Percentiles rank a stretch among this genome's conserved stretches.
Evolutionary conservation across 2,113 vertebrate genomes (phyloP).

Genomic region (Urocynchramus pylzowi): DNA sequence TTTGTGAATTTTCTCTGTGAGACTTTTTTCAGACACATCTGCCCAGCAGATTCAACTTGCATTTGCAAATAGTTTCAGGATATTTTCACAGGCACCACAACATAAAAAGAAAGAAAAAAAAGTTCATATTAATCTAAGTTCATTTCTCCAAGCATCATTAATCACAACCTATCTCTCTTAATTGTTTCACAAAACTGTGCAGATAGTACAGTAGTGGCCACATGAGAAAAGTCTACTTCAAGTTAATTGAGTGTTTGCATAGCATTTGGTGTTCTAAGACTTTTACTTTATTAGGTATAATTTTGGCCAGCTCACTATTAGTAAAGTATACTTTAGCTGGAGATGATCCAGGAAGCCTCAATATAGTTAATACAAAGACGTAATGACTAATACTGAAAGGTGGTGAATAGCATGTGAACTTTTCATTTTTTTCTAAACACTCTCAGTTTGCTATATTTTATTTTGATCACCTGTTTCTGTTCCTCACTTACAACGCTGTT

Average conservation of each 20-base stretch:
- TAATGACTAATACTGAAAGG: not conserved
- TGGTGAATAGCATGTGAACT: not conserved
- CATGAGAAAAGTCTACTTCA: not conserved
- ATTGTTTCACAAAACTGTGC: not conserved
- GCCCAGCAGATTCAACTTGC: not conserved
- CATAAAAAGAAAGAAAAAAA: not conserved
- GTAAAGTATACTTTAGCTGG: not conserved
- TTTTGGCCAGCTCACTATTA: not conserved
- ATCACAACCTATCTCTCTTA: not conserved
- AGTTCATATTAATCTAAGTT: not conserved
- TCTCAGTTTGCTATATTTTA: not conserved
- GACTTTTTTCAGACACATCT: not conserved
- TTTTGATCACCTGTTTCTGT: not conserved
- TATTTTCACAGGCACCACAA: not conserved
- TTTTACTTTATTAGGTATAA: not conserved
- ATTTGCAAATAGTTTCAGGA: slow-evolving; percentile 19
- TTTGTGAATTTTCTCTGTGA: not conserved
- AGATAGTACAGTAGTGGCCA: not conserved
- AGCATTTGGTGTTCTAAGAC: not conserved
- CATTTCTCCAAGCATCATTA: not conserved
- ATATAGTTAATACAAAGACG: not conserved
- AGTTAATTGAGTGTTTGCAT: slow-evolving; percentile 7
- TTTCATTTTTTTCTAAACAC: not conserved
- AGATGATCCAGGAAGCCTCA: not conserved
- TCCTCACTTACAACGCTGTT: not conserved